A percentile compares a stretch with the other conserved stretches of the same genome.
These are phyloP conservation scores for Philereme vetulata DNA, from an alignment of 2,888 invertebrate genomes.

Conservation along the genomic window DNA sequence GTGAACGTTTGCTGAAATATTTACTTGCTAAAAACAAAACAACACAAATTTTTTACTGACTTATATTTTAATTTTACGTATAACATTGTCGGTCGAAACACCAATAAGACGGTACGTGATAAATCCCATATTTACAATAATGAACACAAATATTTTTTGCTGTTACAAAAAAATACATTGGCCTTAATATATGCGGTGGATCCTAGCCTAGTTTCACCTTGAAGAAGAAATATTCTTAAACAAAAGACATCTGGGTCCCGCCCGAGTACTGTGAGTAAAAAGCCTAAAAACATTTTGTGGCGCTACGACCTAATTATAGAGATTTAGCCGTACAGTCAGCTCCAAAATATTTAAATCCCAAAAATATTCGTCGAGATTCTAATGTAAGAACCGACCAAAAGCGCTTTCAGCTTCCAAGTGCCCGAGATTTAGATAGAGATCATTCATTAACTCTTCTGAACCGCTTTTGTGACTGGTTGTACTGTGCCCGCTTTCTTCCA, in stretches of 20 bases:
- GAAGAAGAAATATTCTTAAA: neutral
- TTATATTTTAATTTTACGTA: too few species aligned
- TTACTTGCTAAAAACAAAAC: too few species aligned
- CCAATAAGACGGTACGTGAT: too few species aligned
- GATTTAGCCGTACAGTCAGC: conserved; percentile 2
- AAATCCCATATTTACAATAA: too few species aligned
- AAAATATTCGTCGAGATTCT: neutral
- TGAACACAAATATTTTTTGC: too few species aligned
- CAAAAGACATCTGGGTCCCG: conserved; percentile 1
- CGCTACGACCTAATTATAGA: conserved; percentile 3
- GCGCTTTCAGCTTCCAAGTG: conserved; percentile 2
- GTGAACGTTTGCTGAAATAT: too few species aligned
- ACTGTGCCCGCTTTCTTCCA: conserved; percentile 52
- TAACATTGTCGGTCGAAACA: too few species aligned
- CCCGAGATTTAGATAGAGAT: conserved; percentile 21
- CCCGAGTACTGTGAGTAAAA: neutral
- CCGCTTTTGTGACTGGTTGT: conserved; percentile 16
- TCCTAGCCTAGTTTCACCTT: neutral
- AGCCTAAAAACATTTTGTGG: neutral
- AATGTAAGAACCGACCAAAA: neutral
- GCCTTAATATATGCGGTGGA: too few species aligned
- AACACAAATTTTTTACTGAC: too few species aligned
- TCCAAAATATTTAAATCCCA: neutral
- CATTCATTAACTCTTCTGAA: conserved; percentile 10
- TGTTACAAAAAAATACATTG: too few species aligned